Base-by-base conservation (phyloP, 2,797 vertebrate species). In the Pelobates cultripes region DNA sequence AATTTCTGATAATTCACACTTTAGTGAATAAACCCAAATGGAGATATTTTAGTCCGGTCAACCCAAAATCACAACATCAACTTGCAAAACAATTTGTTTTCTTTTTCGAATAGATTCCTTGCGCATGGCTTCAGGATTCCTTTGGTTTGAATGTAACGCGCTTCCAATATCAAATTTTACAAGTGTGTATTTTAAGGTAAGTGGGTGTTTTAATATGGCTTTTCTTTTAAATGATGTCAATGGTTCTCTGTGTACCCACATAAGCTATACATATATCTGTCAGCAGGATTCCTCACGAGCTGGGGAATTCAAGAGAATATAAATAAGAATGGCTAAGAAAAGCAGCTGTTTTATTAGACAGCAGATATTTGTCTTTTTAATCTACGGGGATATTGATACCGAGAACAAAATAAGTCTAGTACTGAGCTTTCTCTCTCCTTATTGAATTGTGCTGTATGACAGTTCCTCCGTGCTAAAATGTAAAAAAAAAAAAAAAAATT, bases 301-400 rank as follows among this genome's bases (percentile, higher is more conserved):
- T 86, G 73, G 85, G 85, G 86, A 86, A 84, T 81, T 71, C 73
- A 82, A 78, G 77, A 85, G 85, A 40, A 90, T 88, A 85, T 87
- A 88, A 90, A 90, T 90, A 67, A 86, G 87, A 80, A 68, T 8
- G 78, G 84, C 87, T 91, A 88, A 73, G 86, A 68, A 73, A 76
- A 89, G 88, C 92, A 93, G 91, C 89, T 92, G 92, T 88, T 91
- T 90, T 87, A 88, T 89, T 90, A 91, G 89, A 85, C 85, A 86
- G 86, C 85, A 88, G 86, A 88, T 86, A 86, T 53, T 88, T 83
- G 80, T 55, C 83, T 88, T 89, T 92, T 89, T 91, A 75, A 86
- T 78, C 82, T 85, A 57, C 77, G 82, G 80, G 85, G 86, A 88
- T 88, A 80, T 84, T 71, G 82, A 86, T 86, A 79, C 77, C 75